phyloP scores from a whole-genome alignment of 1,140 invertebrate genomes.

The Tetragnatha versicolor region DNA sequence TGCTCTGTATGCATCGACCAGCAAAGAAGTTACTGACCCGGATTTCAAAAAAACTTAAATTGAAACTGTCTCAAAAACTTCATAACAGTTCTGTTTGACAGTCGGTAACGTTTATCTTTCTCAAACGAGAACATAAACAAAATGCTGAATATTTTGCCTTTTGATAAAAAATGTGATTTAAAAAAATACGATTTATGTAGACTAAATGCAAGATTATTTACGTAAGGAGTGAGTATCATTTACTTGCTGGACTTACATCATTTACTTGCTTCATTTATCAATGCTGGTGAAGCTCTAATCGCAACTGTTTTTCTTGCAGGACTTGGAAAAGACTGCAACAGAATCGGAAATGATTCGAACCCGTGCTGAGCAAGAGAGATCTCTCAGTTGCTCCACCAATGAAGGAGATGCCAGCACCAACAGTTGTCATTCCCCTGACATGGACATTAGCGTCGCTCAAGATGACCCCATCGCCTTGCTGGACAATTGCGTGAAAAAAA shows the following conservation, averaged over 20 bases:
- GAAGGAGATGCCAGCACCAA: no score
- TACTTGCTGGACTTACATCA: not conserved
- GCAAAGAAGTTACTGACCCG: no score
- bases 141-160: not conserved
- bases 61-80: no score
- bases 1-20: no score
- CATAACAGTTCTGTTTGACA: no score
- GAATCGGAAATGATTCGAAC: slow-evolving; percentile 28
- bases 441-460: no score
- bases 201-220: not conserved
- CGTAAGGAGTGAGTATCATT: not conserved
- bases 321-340: slow-evolving; percentile 36
- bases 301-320: not conserved
- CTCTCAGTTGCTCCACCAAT: no score
- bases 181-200: not conserved
- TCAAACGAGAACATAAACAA: not conserved
- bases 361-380: slow-evolving; percentile 11
- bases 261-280: not conserved
- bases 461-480: not conserved
- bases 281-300: not conserved
- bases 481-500: slow-evolving; percentile 7
- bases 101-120: no score
- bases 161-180: not conserved
- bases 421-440: no score
- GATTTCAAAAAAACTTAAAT: no score